Percentiles rank a stretch among this genome's conserved stretches.
phyloP scores from a whole-genome alignment of 2,797 vertebrate genomes.

The Xyrichtys novacula region DNA sequence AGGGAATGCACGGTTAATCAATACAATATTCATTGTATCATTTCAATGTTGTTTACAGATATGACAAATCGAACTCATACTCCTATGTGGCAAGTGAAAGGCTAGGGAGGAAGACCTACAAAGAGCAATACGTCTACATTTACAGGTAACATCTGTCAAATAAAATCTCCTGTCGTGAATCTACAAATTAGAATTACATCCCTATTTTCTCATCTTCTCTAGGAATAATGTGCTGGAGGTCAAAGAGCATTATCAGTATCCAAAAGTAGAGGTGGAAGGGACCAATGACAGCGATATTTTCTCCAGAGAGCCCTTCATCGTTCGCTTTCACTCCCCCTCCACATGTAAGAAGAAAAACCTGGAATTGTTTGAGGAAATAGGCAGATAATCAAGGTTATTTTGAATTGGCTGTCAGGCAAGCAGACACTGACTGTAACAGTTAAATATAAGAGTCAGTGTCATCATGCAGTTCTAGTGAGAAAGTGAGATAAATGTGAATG shows the following conservation, averaged over 20 bases:
- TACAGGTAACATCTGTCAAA: conserved; percentile 81
- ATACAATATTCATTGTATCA: not conserved
- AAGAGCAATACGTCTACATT: conserved; percentile 90
- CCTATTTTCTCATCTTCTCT: conserved; percentile 2
- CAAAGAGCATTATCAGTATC: conserved; percentile 82
- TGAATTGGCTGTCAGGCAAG: too few species aligned
- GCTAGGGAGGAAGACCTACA: conserved; percentile 86
- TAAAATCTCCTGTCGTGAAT: rapidly evolving
- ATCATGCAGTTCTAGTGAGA: too few species aligned
- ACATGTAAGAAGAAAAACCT: conserved; percentile 76
- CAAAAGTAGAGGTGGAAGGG: conserved; percentile 60
- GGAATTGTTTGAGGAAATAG: not conserved
- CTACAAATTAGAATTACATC: not conserved
- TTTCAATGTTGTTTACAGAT: conserved; percentile 65
- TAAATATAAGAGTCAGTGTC: too few species aligned
- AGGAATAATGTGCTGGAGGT: conserved; percentile 84
- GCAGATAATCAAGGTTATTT: too few species aligned
- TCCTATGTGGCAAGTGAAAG: conserved; percentile 84
- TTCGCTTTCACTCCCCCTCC: conserved; percentile 81
- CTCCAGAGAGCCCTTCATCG: conserved; percentile 86
- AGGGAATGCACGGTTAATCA: too few species aligned
- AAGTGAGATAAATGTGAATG: too few species aligned
- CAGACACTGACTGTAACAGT: too few species aligned
- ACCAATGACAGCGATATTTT: conserved; percentile 77
- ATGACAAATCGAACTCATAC: conserved; percentile 81